Percentiles rank a stretch among this genome's conserved stretches.
Conservation (phyloP, 2,797 vertebrate genomes). For the Cygnus olor region DNA sequence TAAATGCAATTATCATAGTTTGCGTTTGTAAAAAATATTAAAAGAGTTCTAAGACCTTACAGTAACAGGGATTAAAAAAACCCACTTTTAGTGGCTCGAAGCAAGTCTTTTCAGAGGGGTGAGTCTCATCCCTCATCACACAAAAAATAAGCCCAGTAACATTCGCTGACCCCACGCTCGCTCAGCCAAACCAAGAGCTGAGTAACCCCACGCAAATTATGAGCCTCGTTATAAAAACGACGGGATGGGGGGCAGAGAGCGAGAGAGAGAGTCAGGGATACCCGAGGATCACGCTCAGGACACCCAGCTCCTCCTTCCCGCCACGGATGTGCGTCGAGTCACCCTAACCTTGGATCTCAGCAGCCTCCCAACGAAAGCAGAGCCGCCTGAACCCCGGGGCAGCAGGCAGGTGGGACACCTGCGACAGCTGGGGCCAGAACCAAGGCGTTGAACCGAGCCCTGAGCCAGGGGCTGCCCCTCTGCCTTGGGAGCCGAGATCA, state of each 20-base stretch:
- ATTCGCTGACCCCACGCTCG: neutral
- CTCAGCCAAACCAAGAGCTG: neutral
- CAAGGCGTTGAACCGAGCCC: accelerated
- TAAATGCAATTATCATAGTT: neutral
- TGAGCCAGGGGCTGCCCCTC: accelerated
- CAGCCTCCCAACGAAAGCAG: neutral
- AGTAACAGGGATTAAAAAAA: neutral
- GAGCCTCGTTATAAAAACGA: neutral
- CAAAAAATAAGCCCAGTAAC: neutral
- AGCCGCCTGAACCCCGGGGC: neutral
- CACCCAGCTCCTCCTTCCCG: neutral
- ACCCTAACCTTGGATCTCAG: neutral
- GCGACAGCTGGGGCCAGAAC: too few relatives aligned
- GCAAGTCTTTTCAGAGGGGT: neutral
- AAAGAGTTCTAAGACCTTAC: neutral
- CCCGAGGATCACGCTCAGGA: neutral
- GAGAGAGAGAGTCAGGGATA: neutral
- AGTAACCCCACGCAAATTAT: neutral
- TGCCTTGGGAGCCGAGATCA: accelerated
- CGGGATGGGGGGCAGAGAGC: too few relatives aligned
- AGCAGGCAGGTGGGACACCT: too few relatives aligned
- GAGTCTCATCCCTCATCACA: neutral
- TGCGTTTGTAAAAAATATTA: neutral
- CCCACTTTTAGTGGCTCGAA: neutral
- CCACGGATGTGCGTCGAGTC: accelerated